Evolutionary conservation across 2,113 vertebrate species (phyloP).

Genomic region (rabbit (Oryctolagus cuniculus)): mOryCun1.1 NC_091439.1:64389501-64390000

Average conservation of each 20-base stretch:
- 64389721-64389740: neutral
- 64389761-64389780: neutral
- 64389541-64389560: neutral
- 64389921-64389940: neutral
- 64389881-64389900: conserved; percentile 1
- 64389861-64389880: neutral
- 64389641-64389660: neutral
- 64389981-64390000: too few relatives aligned
- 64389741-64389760: neutral
- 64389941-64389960: neutral
- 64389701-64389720: neutral
- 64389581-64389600: neutral
- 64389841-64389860: conserved; percentile 18
- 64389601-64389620: neutral
- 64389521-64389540: neutral
- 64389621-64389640: neutral
- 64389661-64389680: neutral
- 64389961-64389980: too few relatives aligned
- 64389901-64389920: neutral
- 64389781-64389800: neutral
- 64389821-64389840: neutral
- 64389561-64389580: neutral
- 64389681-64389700: neutral
- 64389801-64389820: neutral
- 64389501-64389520: neutral